Conservation (phyloP, 2,797 vertebrate species). For the Otolemur crassicaudatus region DNA sequence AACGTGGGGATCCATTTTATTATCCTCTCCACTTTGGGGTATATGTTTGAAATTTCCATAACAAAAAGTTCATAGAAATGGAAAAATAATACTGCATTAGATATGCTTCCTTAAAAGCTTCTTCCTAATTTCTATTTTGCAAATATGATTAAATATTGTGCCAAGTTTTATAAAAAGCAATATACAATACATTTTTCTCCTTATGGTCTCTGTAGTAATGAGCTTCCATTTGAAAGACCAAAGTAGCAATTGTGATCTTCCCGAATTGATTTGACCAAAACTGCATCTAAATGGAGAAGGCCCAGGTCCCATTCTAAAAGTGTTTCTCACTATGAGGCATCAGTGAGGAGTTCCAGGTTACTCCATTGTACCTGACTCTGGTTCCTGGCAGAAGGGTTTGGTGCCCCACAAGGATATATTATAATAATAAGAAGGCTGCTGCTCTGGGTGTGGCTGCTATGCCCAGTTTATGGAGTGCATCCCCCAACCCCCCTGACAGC, state of each 20-base stretch:
- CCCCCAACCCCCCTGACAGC: fast-evolving
- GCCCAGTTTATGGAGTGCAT: fast-evolving
- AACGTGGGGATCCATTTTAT: background rate
- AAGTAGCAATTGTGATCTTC: background rate
- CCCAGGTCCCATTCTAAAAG: background rate
- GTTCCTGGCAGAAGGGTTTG: background rate
- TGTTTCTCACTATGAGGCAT: background rate
- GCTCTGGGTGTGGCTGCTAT: background rate
- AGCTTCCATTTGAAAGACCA: background rate
- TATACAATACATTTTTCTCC: background rate
- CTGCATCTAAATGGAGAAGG: background rate
- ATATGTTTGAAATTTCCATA: background rate
- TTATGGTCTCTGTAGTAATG: background rate
- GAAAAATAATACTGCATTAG: background rate
- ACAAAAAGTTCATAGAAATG: background rate
- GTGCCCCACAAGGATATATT: background rate
- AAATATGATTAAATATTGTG: slow-evolving; percentile 3
- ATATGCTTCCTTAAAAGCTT: background rate
- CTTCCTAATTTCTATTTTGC: slow-evolving; percentile 14
- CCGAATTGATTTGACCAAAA: background rate
- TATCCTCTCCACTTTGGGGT: background rate
- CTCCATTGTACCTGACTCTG: background rate
- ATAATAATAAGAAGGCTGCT: background rate
- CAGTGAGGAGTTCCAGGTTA: background rate
- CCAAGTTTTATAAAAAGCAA: background rate